Base-by-base conservation (phyloP, 2,113 vertebrate genomes). In the Apteryx owenii region DNA sequence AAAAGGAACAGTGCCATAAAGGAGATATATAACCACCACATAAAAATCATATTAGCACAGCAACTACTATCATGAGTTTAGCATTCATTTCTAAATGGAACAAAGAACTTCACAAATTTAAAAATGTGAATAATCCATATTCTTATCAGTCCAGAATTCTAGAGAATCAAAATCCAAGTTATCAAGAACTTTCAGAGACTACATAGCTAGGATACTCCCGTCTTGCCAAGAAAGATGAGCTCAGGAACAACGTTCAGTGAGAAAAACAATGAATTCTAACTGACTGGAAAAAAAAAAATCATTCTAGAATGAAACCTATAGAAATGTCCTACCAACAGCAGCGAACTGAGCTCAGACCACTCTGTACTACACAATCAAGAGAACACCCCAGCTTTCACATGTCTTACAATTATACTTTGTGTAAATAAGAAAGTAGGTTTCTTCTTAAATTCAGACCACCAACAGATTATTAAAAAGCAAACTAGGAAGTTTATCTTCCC, bases 331-430 rank as follows among this genome's bases (percentile, higher is more conserved):
- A 73, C 61, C 53, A 80, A 56, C 0, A 83, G 38, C n/a, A 53
- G 82, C 91, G 88, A 69, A 0, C 12, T 10, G 10, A 36, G 12
- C 62, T 42, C 79, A 22, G 31, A 78, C 8, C 38, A 50, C 19
- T 79, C 22, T 64, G 8, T n/a, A 22, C 16, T 28, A 21, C 2
- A 17, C 0, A 60, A 90, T 2, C 13, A 38, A 60, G 25, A 87
- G 42, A 89, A 72, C 14, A 88, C 5, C 25, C 8, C 82, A 82
- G 13, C 22, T 76, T 65, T 80, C 71, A 50, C 4, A 7, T 5
- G 5, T 40, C 22, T 73, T 58, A 6, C 1, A 53, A 40, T 61
- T 38, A 50, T 3, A 44, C 0, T 0, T 7, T 64, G 46, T 61
- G 70, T 26, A 80, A 61, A 21, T 61, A 28, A 54, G 33, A 82